Evolutionary conservation across 64 coral and sea anemone genomes (phyloP), one percentile per base, ranked within the genome.

Genomic region (Pocillopora verrucosa): DNA sequence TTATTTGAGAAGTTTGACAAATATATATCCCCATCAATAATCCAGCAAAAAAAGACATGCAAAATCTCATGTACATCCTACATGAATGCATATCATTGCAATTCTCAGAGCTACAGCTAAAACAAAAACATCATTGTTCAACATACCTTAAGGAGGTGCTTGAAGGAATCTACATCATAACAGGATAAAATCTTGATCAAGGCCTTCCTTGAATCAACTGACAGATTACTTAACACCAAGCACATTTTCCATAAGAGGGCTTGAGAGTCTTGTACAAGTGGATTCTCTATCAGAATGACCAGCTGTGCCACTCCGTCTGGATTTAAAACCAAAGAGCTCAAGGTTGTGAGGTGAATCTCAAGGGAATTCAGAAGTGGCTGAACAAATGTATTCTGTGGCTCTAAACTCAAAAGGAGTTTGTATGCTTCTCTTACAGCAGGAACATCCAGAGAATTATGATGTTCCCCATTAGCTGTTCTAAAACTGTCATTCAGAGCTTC

Each of bases 401-500:
- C 88, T 56, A 99, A 72, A 75, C 73, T 89, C 7, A 99, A 58
- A n/a, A 99, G 81, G 56, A 99, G 75, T 35, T 77, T 26, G 51
- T 99, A 99, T 17, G 97, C 97, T 86, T 91, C 85, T 36, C 74
- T 79, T 0, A 95, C 91, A 57, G 97, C 91, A 72, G 57, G 1
- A 36, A 99, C 22, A 76, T 99, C 97, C 25, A 95, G 97, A 9
- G 64, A 36, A 87, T 92, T 72, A 59, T 56, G 30, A 51, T 62
- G 41, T 76, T 77, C 64, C 17, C 65, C 69, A 60, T 61, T 70
- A 57, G 76, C 78, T 60, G 83, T 80, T 37, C 76, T 92, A 57
- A 99, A 99, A 77, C 97, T 99, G 2, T 95, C 94, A 99, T 99
- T 99, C 11, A 99, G 81, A 68, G 97, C 97, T 88, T 99, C 84